Conservation (phyloP, 2,888 invertebrate species). For the Lasioglossum zephyrum region DNA sequence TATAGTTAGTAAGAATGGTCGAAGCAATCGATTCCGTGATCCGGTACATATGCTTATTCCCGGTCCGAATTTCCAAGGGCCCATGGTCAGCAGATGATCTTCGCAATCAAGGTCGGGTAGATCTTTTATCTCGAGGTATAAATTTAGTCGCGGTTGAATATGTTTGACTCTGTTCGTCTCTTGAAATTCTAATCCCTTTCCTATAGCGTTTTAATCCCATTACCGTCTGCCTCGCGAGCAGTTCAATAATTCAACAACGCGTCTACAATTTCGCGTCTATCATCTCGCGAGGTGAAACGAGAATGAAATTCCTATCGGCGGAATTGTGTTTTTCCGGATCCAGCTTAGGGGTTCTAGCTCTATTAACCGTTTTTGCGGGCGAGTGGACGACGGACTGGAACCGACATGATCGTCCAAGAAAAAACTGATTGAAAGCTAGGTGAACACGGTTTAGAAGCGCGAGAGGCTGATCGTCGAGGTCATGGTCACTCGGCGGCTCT, state of each 20-base stretch:
- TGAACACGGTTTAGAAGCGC: conserved; percentile 37
- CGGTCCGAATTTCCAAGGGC: conserved; percentile 1
- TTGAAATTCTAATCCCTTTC: conserved; percentile 48
- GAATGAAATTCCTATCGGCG: not conserved
- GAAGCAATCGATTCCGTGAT: not conserved
- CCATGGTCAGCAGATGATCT: conserved; percentile 27
- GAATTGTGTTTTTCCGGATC: not conserved
- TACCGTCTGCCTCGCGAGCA: not conserved
- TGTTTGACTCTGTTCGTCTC: conserved; percentile 25
- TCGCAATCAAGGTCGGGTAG: conserved; percentile 72
- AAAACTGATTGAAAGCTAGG: conserved; percentile 47
- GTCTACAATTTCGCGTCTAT: not conserved
- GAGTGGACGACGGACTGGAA: not conserved
- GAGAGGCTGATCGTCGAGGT: conserved; percentile 56
- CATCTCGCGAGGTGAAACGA: conserved; percentile 4
- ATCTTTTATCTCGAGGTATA: conserved; percentile 43
- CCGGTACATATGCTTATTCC: not conserved
- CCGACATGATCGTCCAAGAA: conserved; percentile 7
- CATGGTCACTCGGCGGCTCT: conserved; percentile 61
- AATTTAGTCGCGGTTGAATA: conserved; percentile 54
- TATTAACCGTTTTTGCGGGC: conserved; percentile 11
- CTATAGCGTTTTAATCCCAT: conserved; percentile 41
- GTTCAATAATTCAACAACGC: conserved; percentile 44
- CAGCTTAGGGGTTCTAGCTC: not conserved
- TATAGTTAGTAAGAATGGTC: not conserved